These are phyloP conservation scores for Etheostoma nigrum DNA, from an alignment of 2,797 vertebrate species.

Conservation along the genomic window DNA sequence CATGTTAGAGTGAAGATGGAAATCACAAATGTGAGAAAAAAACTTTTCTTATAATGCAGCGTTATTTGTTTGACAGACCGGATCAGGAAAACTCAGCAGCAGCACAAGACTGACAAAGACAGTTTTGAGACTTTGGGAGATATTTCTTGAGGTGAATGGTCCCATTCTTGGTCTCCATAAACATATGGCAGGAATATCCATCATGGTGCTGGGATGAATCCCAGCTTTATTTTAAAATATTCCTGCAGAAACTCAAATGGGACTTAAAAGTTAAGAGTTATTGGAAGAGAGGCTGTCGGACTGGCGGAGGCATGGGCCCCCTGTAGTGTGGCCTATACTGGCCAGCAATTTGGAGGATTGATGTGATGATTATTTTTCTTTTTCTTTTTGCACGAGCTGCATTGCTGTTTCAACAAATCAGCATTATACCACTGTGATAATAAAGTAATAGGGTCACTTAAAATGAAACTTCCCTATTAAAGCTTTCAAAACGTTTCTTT, in stretches of 20 bases:
- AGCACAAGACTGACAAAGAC: conserved; percentile 57
- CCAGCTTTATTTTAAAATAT: conserved; percentile 66
- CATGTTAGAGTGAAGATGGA: conserved; percentile 10
- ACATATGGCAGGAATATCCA: conserved; percentile 77
- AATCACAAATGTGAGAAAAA: conserved; percentile 24
- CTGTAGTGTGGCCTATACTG: conserved; percentile 40
- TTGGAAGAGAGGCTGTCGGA: conserved; percentile 27
- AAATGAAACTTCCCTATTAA: not conserved
- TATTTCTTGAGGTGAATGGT: conserved; percentile 70
- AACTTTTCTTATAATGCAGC: conserved; percentile 11
- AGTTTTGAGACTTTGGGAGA: conserved; percentile 61
- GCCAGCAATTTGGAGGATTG: conserved; percentile 30
- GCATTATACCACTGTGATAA: not conserved
- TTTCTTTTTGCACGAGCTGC: conserved; percentile 22
- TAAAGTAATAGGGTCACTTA: not conserved
- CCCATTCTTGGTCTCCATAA: conserved; percentile 53
- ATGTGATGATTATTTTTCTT: not conserved
- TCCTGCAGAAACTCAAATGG: conserved; percentile 65
- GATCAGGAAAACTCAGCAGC: conserved; percentile 29
- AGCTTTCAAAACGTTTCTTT: not conserved
- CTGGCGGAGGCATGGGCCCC: conserved; percentile 53
- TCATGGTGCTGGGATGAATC: conserved; percentile 55
- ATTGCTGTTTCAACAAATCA: conserved; percentile 18
- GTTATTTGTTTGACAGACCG: conserved; percentile 28
- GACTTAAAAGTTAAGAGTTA: conserved; percentile 54